Conservation (phyloP, 1,140 invertebrate species). For the Sycobia sp. region DNA sequence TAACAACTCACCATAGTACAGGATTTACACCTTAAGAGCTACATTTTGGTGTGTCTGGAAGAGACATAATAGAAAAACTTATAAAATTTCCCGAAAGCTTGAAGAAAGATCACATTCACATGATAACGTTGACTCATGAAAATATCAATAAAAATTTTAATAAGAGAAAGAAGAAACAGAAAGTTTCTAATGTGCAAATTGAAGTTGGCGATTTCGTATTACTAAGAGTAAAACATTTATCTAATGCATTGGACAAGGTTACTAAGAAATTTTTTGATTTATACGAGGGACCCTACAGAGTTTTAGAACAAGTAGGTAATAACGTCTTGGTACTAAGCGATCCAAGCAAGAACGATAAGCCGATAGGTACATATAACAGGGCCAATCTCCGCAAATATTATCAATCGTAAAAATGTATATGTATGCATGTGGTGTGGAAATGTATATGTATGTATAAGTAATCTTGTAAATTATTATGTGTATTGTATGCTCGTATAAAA, state of each 20-base stretch:
- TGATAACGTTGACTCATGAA: slow-evolving; percentile 11
- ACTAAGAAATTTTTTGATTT: not conserved
- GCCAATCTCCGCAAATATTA: not conserved
- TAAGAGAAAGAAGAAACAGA: slow-evolving; percentile 3
- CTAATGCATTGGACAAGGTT: not conserved
- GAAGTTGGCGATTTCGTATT: slow-evolving; percentile 27
- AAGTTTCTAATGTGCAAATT: not conserved
- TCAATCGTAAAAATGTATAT: too few species aligned
- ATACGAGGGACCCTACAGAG: not conserved
- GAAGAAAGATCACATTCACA: not conserved
- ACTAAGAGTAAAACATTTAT: slow-evolving; percentile 15
- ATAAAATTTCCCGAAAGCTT: not conserved
- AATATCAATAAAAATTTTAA: slow-evolving; percentile 14
- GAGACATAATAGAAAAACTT: not conserved
- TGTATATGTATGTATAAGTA: too few species aligned
- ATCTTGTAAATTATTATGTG: too few species aligned
- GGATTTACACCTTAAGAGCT: slow-evolving; percentile 40
- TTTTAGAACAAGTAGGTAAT: not conserved
- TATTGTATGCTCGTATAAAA: too few species aligned
- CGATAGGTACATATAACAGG: not conserved
- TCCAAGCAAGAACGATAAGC: not conserved
- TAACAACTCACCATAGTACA: slow-evolving; percentile 35
- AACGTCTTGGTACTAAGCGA: not conserved
- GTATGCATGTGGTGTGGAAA: too few species aligned
- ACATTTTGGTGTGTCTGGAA: slow-evolving; percentile 15